Conservation (phyloP, 2,888 invertebrate genomes). For the Microdon myrmicae region DNA sequence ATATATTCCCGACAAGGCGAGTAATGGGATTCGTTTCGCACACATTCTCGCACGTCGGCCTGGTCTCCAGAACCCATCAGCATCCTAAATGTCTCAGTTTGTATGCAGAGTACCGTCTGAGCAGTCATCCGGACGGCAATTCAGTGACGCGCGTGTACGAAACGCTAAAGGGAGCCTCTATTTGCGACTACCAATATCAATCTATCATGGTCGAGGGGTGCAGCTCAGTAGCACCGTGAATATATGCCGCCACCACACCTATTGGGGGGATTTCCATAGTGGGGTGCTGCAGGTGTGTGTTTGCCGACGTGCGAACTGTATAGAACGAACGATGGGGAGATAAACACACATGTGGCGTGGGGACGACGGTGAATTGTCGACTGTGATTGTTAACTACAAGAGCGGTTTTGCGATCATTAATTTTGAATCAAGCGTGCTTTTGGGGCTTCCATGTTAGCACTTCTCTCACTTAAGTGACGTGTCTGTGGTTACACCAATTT, state of each 20-base stretch:
- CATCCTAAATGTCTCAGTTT: slow-evolving; percentile 40
- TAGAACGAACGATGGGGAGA: no score
- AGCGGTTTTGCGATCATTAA: slow-evolving; percentile 39
- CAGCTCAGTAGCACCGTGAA: not conserved
- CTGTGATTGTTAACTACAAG: slow-evolving; percentile 35
- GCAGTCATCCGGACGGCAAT: slow-evolving; percentile 33
- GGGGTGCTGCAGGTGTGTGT: slow-evolving; percentile 5
- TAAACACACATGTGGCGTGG: not conserved
- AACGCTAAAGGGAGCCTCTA: slow-evolving; percentile 13
- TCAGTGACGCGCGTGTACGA: slow-evolving; percentile 14
- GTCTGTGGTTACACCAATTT: slow-evolving; percentile 8
- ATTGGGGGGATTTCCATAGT: slow-evolving; percentile 37
- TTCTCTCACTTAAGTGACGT: slow-evolving; percentile 2
- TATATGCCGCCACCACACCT: slow-evolving; percentile 28
- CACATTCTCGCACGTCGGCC: slow-evolving; percentile 7
- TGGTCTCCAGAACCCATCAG: slow-evolving; percentile 29
- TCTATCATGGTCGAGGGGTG: slow-evolving; percentile 13
- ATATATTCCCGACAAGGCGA: slow-evolving; percentile 26
- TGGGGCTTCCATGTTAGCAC: slow-evolving; percentile 15
- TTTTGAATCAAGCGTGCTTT: slow-evolving; percentile 32
- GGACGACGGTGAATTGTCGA: slow-evolving; percentile 1
- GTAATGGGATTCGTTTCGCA: slow-evolving; percentile 13
- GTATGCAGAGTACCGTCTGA: slow-evolving; percentile 36
- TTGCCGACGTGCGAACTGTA: no score
- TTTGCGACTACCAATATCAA: slow-evolving; percentile 23